These are phyloP conservation scores for Melitaea athalia DNA, from an alignment of 2,888 invertebrate genomes.

Conservation along the genomic window DNA sequence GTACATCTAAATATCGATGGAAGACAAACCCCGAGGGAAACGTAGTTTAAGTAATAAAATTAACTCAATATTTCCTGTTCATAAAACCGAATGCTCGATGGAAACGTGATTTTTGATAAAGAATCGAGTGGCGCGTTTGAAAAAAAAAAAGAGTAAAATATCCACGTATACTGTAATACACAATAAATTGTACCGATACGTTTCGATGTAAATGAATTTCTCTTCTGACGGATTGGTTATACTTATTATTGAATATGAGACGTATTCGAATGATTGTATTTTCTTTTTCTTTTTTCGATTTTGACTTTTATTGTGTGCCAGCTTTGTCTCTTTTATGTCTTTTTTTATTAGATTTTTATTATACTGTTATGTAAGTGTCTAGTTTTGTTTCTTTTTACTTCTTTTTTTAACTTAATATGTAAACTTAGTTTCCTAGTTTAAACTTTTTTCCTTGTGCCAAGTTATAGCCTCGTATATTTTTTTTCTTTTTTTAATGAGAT, in stretches of 20 bases:
- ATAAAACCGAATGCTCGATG: neutral
- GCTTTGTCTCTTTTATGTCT: too few species aligned
- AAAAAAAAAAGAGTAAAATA: neutral
- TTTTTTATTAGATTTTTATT: too few species aligned
- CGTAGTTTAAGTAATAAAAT: neutral
- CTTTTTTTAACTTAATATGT: too few species aligned
- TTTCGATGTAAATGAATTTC: neutral
- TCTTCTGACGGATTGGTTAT: constrained; percentile 6
- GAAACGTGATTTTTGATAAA: constrained; percentile 18
- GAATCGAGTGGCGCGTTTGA: constrained; percentile 7
- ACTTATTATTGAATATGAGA: neutral
- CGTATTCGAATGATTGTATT: neutral
- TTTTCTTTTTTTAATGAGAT: too few species aligned
- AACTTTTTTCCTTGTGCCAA: too few species aligned
- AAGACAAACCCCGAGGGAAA: neutral
- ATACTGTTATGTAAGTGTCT: too few species aligned
- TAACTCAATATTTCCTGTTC: constrained; percentile 3
- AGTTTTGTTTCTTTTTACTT: too few species aligned
- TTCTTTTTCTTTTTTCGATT: neutral
- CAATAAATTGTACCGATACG: constrained; percentile 8
- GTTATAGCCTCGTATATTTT: too few species aligned
- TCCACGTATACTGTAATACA: neutral
- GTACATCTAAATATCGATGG: too few species aligned
- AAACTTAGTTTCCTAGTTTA: too few species aligned
- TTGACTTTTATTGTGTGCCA: neutral